Evolutionary conservation across 2,888 invertebrate genomes (phyloP).

Genomic region (Pseudoips prasinana): DNA sequence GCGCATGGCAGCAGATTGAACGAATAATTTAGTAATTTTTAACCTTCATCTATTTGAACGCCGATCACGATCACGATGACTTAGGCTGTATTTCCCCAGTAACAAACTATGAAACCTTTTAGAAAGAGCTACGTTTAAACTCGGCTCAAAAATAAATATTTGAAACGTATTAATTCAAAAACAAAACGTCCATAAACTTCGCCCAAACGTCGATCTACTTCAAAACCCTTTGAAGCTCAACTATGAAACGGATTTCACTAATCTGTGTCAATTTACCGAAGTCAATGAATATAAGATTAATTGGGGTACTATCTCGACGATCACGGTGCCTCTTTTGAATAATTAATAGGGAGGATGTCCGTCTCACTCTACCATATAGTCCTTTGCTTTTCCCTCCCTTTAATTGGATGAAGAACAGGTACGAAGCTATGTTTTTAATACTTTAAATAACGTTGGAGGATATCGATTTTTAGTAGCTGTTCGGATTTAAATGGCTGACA

Average conservation of each 20-base stretch:
- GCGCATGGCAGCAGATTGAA: too few relatives aligned
- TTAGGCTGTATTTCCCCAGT: too few relatives aligned
- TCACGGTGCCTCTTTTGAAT: constrained; percentile 43
- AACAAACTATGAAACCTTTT: too few relatives aligned
- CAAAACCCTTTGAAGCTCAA: constrained; percentile 22
- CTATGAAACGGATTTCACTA: constrained; percentile 41
- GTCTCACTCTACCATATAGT: constrained; percentile 11
- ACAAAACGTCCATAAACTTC: background rate
- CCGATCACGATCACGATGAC: too few relatives aligned
- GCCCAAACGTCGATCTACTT: constrained; percentile 10
- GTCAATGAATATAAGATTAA: constrained; percentile 57
- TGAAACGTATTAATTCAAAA: background rate
- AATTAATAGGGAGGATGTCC: constrained; percentile 36
- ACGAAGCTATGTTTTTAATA: constrained; percentile 12
- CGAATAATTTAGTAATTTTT: too few relatives aligned
- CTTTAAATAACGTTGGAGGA: constrained; percentile 14
- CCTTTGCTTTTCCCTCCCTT: constrained; percentile 8
- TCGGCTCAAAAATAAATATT: background rate
- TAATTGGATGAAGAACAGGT: constrained; percentile 30
- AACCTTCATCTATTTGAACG: too few relatives aligned
- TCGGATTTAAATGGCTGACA: too few relatives aligned
- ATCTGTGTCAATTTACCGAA: constrained; percentile 49
- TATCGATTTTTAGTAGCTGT: constrained; percentile 12
- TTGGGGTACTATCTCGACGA: constrained; percentile 43
- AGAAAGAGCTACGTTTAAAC: too few relatives aligned